Evolutionary conservation across 2,888 invertebrate species (phyloP).

Genomic region (Augiades crinisus): DNA sequence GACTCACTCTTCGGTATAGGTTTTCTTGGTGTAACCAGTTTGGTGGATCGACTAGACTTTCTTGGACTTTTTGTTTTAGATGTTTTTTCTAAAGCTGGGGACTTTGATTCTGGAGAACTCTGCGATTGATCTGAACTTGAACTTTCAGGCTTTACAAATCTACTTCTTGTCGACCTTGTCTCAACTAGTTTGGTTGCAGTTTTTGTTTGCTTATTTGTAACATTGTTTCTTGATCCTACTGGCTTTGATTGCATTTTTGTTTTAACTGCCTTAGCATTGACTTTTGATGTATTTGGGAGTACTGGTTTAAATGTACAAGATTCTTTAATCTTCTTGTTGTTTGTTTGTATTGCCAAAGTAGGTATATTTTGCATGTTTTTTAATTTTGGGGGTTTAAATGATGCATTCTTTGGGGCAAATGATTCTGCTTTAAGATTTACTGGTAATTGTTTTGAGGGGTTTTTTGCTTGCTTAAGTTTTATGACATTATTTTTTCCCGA

Average conservation of each 20-base stretch:
- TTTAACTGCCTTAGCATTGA: neutral
- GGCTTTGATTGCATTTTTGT: slow-evolving; percentile 44
- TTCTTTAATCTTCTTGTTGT: slow-evolving; percentile 1
- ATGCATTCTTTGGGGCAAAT: slow-evolving; percentile 79
- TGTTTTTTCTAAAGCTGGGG: neutral
- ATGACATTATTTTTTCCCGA: slow-evolving; percentile 36
- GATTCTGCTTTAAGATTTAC: slow-evolving; percentile 40
- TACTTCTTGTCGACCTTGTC: slow-evolving; percentile 1
- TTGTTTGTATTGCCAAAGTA: slow-evolving; percentile 33
- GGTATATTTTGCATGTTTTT: slow-evolving; percentile 45
- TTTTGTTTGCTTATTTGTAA: slow-evolving; percentile 8
- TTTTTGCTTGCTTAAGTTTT: slow-evolving; percentile 24
- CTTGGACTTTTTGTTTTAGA: slow-evolving; percentile 32
- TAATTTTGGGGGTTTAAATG: slow-evolving; percentile 72
- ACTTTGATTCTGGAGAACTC: neutral
- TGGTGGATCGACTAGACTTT: slow-evolving; percentile 30
- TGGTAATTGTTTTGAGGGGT: slow-evolving; percentile 1
- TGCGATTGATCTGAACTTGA: neutral
- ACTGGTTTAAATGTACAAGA: slow-evolving; percentile 6
- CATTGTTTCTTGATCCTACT: slow-evolving; percentile 5
- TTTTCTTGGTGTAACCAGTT: slow-evolving; percentile 45
- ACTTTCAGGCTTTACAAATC: neutral
- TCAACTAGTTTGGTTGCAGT: slow-evolving; percentile 13
- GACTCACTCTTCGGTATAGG: slow-evolving; percentile 62
- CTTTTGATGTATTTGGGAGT: neutral